A percentile compares a stretch with the other conserved stretches of the same genome.
Conservation (phyloP, 2,888 invertebrate species). For the Adelphocoris suturalis region DNA sequence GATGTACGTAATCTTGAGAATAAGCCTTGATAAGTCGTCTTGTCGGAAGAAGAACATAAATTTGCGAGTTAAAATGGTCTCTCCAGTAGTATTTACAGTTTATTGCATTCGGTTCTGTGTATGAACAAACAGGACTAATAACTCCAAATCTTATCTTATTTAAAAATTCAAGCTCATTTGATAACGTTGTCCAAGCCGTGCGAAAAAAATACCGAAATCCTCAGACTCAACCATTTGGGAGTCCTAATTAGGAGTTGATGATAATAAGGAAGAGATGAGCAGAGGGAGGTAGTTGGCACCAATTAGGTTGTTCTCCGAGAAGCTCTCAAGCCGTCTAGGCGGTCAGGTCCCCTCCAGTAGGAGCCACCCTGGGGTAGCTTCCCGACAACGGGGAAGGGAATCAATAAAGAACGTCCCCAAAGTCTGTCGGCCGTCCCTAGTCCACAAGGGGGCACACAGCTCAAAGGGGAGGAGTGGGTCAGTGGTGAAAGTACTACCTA, state of each 20-base stretch:
- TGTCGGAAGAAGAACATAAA: too few relatives aligned
- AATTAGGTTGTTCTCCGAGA: not conserved
- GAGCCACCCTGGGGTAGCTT: not conserved
- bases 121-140: too few relatives aligned
- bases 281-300: not conserved
- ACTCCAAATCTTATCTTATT: too few relatives aligned
- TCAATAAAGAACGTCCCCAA: not conserved
- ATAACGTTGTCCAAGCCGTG: not conserved
- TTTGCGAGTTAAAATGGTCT: too few relatives aligned
- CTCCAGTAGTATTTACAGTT: too few relatives aligned
- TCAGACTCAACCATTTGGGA: not conserved
- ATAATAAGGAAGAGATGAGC: not conserved
- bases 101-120: too few relatives aligned
- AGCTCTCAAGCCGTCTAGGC: constrained; percentile 42
- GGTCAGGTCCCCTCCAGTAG: not conserved
- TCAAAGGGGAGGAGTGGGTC: constrained; percentile 65
- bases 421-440: too few relatives aligned
- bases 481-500: constrained; percentile 72
- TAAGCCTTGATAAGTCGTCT: too few relatives aligned
- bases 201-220: not conserved
- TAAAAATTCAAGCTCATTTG: not conserved
- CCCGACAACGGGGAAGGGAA: constrained; percentile 15
- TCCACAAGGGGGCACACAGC: not conserved
- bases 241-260: not conserved
- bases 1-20: too few relatives aligned